Evolutionary conservation across 2,797 vertebrate genomes (phyloP), one percentile per base, ranked within the genome.

Genomic region (Alfaro cultratus): DNA sequence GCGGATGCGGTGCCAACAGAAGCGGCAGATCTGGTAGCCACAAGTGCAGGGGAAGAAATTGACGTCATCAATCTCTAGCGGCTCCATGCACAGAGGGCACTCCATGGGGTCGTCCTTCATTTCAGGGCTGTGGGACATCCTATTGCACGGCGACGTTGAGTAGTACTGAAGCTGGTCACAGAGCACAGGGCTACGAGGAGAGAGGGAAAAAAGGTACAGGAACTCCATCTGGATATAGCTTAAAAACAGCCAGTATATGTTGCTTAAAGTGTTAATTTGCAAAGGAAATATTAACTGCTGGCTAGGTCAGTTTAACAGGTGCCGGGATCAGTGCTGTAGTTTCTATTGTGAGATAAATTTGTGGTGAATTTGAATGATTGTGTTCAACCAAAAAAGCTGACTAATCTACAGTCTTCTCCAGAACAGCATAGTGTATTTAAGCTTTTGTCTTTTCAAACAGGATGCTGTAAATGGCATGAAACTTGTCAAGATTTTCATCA

Each of bases 21-120:
- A 99, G 91, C 99, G 97, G 94, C 99, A 99, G 89, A 99, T 99
- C 95, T 99, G 99, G 93, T 99, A 99, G 93, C 98, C 98, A 90
- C 99, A 99, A 93, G 99, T 99, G 96, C 99, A 99, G 89, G 99
- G 99, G 92, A 99, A 99, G 94, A 99, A 99, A 96, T 99, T 99
- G 96, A 99, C 98, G 87, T 99, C 99, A 85, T 99, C 99, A 77
- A 99, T 99, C 95, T 99, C 99, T 94, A 99, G 95, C 23, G 99
- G 98, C 83, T 99, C 99, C 99, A 99, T 99, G 96, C 99, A 99
- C 95, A 99, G 96, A 83, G 99, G 99, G 94, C 99, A 99, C 97
- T 99, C 99, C 96, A 99, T 98, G 92, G 97, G 97, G 94, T 99
- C 98, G 93, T 99, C 99, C 95, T 99, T 99, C 91, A 96, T 96